Evolutionary conservation across 1,140 invertebrate species (phyloP), one percentile per base, ranked within the genome.

Genomic region (Drosophila kohkoa): DNA sequence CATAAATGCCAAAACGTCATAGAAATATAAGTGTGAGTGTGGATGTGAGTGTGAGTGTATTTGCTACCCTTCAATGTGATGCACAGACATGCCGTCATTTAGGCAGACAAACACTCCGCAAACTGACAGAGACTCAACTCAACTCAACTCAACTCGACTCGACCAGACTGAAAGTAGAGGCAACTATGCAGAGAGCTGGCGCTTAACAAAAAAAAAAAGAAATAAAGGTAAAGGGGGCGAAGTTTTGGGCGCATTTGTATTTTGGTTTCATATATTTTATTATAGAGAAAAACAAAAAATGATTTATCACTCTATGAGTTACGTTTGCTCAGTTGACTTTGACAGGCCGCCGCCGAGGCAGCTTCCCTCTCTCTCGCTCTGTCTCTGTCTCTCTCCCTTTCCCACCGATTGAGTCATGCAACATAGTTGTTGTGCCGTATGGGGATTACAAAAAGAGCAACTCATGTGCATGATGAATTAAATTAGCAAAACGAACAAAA

Each of bases 381-480:
- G 20, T 25, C 20, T 4, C 3, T 25, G 20, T 25, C 20, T 25
- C 20, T 25, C 20, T 4, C 20, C 20, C n/a, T 2, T 10, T 38
- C 6, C 38, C 38, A 1, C 11, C 8, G 38, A 41, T 43, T 52
- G 35, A 6, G 8, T 6, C n/a, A 54, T n/a, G 25, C 57, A 72
- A 49, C 28, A 25, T 25, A 25, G 20, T 25, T 25, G 20, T 25
- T 25, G 20, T 51, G 49, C 62, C 67, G 57, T 68, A 68, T 74
- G 77, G 77, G 83, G 82, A 83, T 87, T 87, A 88, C 83, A 87
- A 87, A 64, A 87, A 88, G 66, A 83, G 83, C 83, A 87, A 87
- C 83, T 87, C 83, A 87, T 87, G 83, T 88, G 83, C 85, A 87
- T 87, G 83, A 88, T 87, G 83, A 83, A 87, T 87, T 87, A 88